Percentiles rank a stretch among this genome's conserved stretches.
Conservation (phyloP, 92 coral and sea anemone species). For the Heteractis magnifica region DNA sequence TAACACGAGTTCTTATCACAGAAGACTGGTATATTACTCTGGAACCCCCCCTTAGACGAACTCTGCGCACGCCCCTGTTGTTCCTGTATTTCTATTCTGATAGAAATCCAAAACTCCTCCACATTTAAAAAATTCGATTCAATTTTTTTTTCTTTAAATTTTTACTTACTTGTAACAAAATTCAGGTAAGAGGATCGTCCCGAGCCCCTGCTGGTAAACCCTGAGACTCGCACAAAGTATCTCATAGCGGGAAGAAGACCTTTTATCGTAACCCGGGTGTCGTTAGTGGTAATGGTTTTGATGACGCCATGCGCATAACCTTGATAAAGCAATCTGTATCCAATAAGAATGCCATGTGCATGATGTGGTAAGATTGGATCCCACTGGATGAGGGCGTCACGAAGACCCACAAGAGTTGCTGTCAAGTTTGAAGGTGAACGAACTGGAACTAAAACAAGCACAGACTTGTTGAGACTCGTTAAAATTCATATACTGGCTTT, state of each 20-base stretch:
- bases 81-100: neutral
- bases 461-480: neutral
- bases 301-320: neutral
- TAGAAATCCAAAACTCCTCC: no score
- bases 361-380: neutral
- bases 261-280: neutral
- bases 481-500: no score
- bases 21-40: no score
- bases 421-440: neutral
- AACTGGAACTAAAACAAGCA: neutral
- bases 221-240: neutral
- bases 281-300: neutral
- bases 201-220: neutral
- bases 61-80: no score
- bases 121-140: no score
- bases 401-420: neutral
- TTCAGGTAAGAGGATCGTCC: neutral
- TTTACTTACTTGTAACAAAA: neutral
- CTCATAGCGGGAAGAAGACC: conserved; percentile 6
- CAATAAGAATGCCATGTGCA: neutral
- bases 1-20: no score
- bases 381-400: conserved; percentile 6
- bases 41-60: no score
- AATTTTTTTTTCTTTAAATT: no score
- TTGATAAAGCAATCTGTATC: neutral